Base-by-base conservation (phyloP, 2,113 vertebrate species). In the Empidonax traillii region DNA sequence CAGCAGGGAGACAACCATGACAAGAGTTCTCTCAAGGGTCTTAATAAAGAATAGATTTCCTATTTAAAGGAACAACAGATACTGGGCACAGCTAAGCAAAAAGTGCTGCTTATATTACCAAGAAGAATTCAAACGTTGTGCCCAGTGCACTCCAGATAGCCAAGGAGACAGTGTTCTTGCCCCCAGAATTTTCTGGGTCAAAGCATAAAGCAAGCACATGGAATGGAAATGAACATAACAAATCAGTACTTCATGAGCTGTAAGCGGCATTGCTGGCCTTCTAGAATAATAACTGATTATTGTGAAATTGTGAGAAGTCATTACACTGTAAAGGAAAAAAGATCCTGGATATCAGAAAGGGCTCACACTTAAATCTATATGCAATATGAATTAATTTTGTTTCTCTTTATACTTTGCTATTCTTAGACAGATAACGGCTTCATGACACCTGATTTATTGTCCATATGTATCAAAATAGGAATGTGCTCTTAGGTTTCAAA, bases 391-490 rank as follows among this genome's bases (percentile, higher is more conserved):
- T 92, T 95, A 49, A 94, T 87, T 95, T 95, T 90, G 77, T 90
- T 92, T 95, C 82, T 96, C 80, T 94, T 95, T 96, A 90, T 85
- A 62, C 87, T 96, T 73, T 65, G 80, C 82, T 91, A 82, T 92
- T 92, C 93, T 95, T 92, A 82, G 93, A 91, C 67, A 91, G 69
- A 52, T 56, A 96, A 78, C 35, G 1, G 85, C 84, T 95, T 94
- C 82, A 30, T 39, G 71, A 95, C 88, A 85, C 92, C 92, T 46
- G 87, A 95, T 94, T 97, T 96, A 94, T 80, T 94, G 96, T 95
- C 87, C 81, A 31, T 85, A 80, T 86, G 55, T 87, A 96, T 92
- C 90, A 83, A 95, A 95, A 91, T n/a, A 84, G 80, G 87, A 94
- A 96, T 92, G 92, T 77, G 93, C 87, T 95, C 84, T 76, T 88